These are phyloP conservation scores for Diacarnus erythraeanus DNA, from an alignment of 37 sponge, comb jelly and placozoan species.

Conservation along the genomic window DNA sequence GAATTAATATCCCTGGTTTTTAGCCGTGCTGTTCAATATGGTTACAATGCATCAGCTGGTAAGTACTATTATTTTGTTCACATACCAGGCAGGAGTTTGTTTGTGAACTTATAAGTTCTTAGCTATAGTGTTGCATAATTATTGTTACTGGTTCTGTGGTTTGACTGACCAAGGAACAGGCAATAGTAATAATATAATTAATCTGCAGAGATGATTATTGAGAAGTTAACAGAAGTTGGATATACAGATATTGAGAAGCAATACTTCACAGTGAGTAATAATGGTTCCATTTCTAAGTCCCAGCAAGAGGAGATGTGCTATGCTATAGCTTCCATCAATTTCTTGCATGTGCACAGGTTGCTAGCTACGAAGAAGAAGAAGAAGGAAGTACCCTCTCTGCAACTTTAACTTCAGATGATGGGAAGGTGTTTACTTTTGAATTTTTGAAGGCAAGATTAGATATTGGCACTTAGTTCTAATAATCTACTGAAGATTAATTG, in stretches of 20 bases:
- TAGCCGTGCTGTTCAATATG: slow-evolving; percentile 73
- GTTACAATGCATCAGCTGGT: slow-evolving; percentile 76
- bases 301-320: too few relatives aligned
- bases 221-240: slow-evolving; percentile 20
- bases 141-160: too few relatives aligned
- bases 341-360: slow-evolving; percentile 2
- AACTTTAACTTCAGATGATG: neutral
- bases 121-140: too few relatives aligned
- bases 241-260: slow-evolving; percentile 13
- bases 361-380: slow-evolving; percentile 12
- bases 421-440: neutral
- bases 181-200: too few relatives aligned
- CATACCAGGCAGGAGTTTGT: too few relatives aligned
- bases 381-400: slow-evolving; percentile 4
- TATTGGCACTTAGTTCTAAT: neutral
- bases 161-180: too few relatives aligned
- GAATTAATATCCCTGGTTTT: neutral
- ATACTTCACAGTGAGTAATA: slow-evolving; percentile 18
- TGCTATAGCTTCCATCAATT: too few relatives aligned
- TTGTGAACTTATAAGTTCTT: too few relatives aligned
- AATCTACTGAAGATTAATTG: neutral
- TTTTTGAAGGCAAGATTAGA: slow-evolving; percentile 1
- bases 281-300: too few relatives aligned
- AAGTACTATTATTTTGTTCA: neutral
- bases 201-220: slow-evolving; percentile 21